Conservation (phyloP, 1,140 invertebrate genomes). For the Drosophila ambigua region DNA sequence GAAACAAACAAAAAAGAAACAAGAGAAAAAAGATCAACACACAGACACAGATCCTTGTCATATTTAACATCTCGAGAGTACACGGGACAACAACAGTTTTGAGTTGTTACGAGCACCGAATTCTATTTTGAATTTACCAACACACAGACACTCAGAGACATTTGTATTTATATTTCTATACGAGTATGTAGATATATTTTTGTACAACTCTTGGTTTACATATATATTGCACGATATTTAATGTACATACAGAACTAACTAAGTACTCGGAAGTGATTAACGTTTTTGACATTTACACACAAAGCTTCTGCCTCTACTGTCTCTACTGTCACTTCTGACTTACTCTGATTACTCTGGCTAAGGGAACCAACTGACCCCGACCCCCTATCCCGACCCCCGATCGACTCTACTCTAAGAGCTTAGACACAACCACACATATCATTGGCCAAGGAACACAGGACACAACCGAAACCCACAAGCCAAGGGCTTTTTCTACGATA, state of each 20-base stretch:
- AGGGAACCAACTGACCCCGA: conserved; percentile 30
- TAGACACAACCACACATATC: conserved; percentile 60
- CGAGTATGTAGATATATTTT: conserved; percentile 53
- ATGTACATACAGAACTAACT: conserved; percentile 41
- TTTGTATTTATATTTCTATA: conserved; percentile 1
- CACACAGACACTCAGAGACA: conserved; percentile 3
- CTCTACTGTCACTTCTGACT: conserved; percentile 27
- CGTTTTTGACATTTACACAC: conserved; percentile 38
- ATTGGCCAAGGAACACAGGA: conserved; percentile 42
- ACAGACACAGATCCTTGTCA: conserved; percentile 15
- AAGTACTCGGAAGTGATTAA: conserved; percentile 61
- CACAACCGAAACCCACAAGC: conserved; percentile 35
- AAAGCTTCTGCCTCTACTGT: neutral
- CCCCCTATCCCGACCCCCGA: neutral
- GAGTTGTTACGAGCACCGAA: conserved; percentile 53
- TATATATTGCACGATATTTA: conserved; percentile 64
- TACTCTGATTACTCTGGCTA: conserved; percentile 35
- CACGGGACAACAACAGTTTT: conserved; percentile 49
- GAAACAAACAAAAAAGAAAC: conserved; percentile 13
- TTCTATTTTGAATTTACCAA: conserved; percentile 41
- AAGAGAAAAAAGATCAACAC: conserved; percentile 16
- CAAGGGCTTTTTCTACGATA: conserved; percentile 71
- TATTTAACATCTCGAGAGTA: conserved; percentile 7
- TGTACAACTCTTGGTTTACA: conserved; percentile 54
- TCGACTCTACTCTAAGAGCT: conserved; percentile 59